phyloP scores from a whole-genome alignment of 2,797 vertebrate species.

The Myotis vivesi region DNA sequence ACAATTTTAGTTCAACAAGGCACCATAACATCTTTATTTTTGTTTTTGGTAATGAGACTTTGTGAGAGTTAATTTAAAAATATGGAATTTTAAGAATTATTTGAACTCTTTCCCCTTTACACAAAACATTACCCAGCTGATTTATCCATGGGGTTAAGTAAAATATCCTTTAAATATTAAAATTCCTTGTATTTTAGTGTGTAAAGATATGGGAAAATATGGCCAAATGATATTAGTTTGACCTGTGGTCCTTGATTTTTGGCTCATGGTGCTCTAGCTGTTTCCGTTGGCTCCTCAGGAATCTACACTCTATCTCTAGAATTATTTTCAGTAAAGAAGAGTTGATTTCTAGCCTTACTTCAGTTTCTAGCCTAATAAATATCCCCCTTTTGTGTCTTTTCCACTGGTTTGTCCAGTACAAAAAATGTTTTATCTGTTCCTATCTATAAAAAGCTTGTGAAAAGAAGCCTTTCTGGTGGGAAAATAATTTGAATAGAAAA shows the following conservation, averaged over 20 bases:
- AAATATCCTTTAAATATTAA: background rate
- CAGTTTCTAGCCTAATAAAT: background rate
- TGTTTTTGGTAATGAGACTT: background rate
- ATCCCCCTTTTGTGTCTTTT: background rate
- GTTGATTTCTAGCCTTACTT: background rate
- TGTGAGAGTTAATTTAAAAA: background rate
- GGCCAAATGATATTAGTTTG: background rate
- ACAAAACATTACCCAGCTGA: background rate
- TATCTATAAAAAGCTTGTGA: background rate
- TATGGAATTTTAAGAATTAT: background rate
- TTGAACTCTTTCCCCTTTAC: background rate
- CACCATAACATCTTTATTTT: background rate
- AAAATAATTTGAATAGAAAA: conserved; percentile 69
- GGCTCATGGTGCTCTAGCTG: background rate
- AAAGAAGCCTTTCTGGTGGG: conserved; percentile 38
- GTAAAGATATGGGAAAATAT: background rate
- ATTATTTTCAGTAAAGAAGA: background rate
- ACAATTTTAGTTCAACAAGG: background rate
- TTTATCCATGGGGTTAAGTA: background rate
- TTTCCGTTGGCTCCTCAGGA: background rate
- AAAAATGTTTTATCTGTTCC: background rate
- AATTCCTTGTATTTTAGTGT: background rate
- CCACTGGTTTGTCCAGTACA: background rate
- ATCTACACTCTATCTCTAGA: background rate
- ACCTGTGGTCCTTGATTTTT: background rate